A percentile compares a stretch with the other conserved stretches of the same genome.
Evolutionary conservation across 2,797 vertebrate genomes (phyloP).

Genomic region (Catamblyrhynchus diadema): DNA sequence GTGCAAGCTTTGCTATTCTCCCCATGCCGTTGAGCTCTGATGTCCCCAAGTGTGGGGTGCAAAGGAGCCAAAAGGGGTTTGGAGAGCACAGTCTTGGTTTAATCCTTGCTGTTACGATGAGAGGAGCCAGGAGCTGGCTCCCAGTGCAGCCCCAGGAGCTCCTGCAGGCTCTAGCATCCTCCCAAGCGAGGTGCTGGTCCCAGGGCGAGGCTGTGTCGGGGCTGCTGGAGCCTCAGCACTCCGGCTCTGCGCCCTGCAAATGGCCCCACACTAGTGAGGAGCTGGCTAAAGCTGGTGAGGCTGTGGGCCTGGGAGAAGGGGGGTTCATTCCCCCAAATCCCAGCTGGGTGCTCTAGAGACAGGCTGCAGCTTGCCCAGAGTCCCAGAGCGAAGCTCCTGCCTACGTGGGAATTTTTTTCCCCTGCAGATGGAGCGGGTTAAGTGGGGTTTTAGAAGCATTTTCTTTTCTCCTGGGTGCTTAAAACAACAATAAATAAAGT

Average conservation of each 20-base stretch:
- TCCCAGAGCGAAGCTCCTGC: accelerated
- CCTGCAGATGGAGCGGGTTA: constrained; percentile 13
- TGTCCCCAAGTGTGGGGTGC: accelerated
- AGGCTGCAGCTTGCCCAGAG: not conserved
- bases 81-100: not conserved
- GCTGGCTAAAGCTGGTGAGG: not conserved
- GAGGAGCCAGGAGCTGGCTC: not conserved
- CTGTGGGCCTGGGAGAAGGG: not conserved
- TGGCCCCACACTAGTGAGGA: not conserved
- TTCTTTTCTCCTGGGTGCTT: constrained; percentile 14
- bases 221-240: not conserved
- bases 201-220: not conserved
- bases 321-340: not conserved
- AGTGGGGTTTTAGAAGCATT: not conserved
- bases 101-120: accelerated
- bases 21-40: accelerated
- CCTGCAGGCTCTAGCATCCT: not conserved
- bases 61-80: not conserved
- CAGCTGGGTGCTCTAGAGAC: not conserved
- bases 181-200: not conserved
- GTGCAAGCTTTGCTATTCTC: not conserved
- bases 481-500: constrained; percentile 9
- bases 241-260: not conserved
- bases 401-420: accelerated
- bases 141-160: not conserved